These are phyloP conservation scores for Spodoptera exigua DNA, from an alignment of 2,888 invertebrate genomes.

Conservation along the genomic window DNA sequence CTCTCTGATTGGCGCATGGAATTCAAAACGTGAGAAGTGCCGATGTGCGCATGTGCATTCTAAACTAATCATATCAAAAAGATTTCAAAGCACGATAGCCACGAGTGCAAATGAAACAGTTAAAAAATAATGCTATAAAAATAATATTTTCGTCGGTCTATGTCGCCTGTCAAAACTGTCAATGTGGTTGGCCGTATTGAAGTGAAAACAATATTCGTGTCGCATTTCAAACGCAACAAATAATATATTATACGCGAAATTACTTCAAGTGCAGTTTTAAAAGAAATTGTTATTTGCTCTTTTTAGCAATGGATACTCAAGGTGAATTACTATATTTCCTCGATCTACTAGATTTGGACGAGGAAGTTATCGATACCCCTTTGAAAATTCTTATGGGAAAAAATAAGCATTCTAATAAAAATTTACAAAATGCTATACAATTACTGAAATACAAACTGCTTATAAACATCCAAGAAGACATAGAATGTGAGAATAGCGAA, in stretches of 20 bases:
- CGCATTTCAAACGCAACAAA: neutral
- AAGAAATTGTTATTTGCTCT: no score
- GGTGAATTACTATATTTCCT: constrained; percentile 74
- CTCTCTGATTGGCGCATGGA: no score
- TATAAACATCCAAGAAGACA: constrained; percentile 77
- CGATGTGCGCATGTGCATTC: no score
- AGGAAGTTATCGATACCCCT: constrained; percentile 77
- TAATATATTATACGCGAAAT: no score
- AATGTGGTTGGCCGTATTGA: neutral
- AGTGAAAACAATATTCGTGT: neutral
- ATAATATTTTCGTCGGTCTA: no score
- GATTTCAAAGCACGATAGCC: no score
- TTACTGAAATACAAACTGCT: constrained; percentile 82
- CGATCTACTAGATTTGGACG: constrained; percentile 82
- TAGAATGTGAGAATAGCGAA: constrained; percentile 77
- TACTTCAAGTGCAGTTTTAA: no score
- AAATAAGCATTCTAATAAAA: constrained; percentile 66
- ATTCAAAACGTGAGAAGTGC: no score
- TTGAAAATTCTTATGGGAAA: constrained; percentile 75
- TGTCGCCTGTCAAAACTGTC: no score
- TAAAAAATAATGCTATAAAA: no score
- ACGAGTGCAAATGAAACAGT: no score
- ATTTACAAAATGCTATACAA: constrained; percentile 72
- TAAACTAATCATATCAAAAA: no score
- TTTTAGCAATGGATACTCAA: constrained; percentile 54